Percentiles rank a stretch among this genome's conserved stretches.
Conservation (phyloP, 2,797 vertebrate species). For the Eulemur albifrons region DNA sequence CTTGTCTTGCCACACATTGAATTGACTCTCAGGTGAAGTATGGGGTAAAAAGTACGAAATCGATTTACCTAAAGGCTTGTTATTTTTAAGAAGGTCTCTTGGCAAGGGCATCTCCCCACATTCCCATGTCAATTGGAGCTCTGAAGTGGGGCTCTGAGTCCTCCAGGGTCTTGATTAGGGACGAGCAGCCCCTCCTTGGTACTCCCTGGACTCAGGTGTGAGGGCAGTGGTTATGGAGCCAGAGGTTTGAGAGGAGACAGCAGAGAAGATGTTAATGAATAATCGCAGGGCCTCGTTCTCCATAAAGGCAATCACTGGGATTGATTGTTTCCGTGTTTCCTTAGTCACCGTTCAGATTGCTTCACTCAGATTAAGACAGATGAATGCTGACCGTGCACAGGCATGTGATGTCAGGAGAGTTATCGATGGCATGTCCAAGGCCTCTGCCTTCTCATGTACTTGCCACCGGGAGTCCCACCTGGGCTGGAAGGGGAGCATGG, state of each 20-base stretch:
- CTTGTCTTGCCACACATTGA: fast-evolving
- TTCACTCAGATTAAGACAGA: constrained; percentile 19
- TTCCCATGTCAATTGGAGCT: not conserved
- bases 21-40: not conserved
- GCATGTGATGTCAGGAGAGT: not conserved
- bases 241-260: constrained; percentile 25
- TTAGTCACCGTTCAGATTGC: constrained; percentile 51
- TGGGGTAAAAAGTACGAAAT: not conserved
- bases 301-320: constrained; percentile 56
- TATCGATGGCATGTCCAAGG: not conserved
- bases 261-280: constrained; percentile 54
- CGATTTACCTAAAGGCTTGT: not conserved
- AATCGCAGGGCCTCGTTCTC: not conserved
- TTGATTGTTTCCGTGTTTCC: constrained; percentile 53
- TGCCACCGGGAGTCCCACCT: not conserved
- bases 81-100: not conserved
- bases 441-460: not conserved
- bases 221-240: not conserved
- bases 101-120: not conserved
- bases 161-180: not conserved
- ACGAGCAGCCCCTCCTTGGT: not conserved
- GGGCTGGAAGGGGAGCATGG: not conserved
- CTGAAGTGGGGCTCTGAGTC: not conserved
- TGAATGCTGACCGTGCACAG: not conserved
- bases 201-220: not conserved